Percentiles rank a stretch among this genome's conserved stretches.
Evolutionary conservation across 2,113 vertebrate species (phyloP).

Genomic region (Mohoua ochrocephala): DNA sequence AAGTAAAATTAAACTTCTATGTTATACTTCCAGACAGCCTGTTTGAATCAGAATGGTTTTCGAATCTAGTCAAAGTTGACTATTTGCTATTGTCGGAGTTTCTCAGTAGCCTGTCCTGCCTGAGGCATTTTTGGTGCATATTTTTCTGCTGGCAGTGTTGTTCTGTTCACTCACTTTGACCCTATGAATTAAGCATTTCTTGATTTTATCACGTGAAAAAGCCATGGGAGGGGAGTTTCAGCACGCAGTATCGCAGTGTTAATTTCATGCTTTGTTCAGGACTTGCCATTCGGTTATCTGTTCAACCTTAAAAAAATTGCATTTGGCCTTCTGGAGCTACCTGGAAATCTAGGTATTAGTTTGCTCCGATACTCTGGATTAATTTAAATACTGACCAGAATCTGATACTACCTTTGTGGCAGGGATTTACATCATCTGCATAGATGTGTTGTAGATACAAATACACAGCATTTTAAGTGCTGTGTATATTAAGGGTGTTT

Average conservation of each 20-base stretch:
- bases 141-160: neutral
- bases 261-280: neutral
- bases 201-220: neutral
- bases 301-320: neutral
- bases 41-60: neutral
- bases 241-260: rapidly evolving
- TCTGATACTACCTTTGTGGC: neutral
- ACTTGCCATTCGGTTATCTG: neutral
- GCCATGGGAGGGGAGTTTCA: neutral
- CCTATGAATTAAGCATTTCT: neutral
- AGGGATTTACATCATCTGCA: neutral
- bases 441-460: neutral
- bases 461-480: neutral
- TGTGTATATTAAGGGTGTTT: neutral
- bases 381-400: neutral
- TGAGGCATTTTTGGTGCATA: neutral
- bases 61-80: neutral
- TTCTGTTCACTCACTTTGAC: neutral
- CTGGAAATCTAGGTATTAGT: neutral
- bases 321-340: neutral
- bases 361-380: neutral
- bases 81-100: neutral
- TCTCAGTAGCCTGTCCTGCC: neutral
- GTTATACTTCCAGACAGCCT: neutral
- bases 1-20: neutral